Conservation (phyloP, 2,888 invertebrate species). For the Asteroscopus sphinx region DNA sequence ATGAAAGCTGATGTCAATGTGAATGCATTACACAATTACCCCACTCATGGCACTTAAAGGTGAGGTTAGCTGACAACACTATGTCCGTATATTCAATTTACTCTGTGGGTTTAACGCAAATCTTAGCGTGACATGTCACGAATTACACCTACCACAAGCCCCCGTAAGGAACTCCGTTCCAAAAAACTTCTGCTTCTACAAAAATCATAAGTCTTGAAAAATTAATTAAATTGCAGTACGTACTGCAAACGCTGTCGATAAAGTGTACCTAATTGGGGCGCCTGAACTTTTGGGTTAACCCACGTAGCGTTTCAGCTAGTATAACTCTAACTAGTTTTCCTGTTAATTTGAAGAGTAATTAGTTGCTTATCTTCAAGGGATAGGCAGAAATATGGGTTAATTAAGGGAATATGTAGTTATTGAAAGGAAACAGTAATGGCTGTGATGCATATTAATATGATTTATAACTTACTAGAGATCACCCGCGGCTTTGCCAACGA, state of each 20-base stretch:
- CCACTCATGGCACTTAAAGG: no score
- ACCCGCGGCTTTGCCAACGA: no score
- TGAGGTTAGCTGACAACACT: no score
- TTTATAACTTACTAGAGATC: no score
- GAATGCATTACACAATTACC: no score
- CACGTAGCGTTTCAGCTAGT: slow-evolving; percentile 33
- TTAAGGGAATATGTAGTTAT: slow-evolving; percentile 4
- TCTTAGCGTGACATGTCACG: no score
- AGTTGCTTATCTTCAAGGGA: slow-evolving; percentile 34
- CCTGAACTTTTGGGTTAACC: slow-evolving; percentile 45
- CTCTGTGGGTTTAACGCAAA: no score
- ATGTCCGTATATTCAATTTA: no score
- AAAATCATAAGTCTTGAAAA: slow-evolving; percentile 18
- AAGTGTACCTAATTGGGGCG: slow-evolving; percentile 50
- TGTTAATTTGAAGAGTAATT: slow-evolving; percentile 48
- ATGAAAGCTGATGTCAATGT: no score
- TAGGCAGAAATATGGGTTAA: slow-evolving; percentile 16
- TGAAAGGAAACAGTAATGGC: background rate
- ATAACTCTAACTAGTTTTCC: slow-evolving; percentile 52
- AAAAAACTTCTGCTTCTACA: slow-evolving; percentile 14
- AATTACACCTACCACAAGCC: no score
- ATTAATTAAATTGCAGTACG: slow-evolving; percentile 44
- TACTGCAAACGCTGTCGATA: slow-evolving; percentile 40
- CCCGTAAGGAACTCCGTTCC: background rate
- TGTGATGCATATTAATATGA: no score